A percentile compares a stretch with the other conserved stretches of the same genome.
These are phyloP conservation scores for Sciaenops ocellatus DNA, from an alignment of 2,797 vertebrate species.

Conservation along the genomic window DNA sequence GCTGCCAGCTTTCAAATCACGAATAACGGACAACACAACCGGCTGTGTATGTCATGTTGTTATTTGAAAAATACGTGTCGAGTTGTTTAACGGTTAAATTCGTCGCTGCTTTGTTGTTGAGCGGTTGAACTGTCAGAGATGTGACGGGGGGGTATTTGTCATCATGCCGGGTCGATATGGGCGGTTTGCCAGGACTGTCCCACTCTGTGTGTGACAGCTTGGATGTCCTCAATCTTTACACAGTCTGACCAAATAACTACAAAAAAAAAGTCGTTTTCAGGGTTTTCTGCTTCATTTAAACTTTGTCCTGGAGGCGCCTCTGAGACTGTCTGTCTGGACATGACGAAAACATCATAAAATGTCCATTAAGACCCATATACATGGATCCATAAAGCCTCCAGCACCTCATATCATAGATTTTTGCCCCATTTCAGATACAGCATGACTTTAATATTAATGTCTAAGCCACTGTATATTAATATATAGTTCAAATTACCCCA, in stretches of 20 bases:
- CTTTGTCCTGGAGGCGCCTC: no score
- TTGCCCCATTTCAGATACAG: neutral
- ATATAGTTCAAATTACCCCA: neutral
- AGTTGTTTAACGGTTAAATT: neutral
- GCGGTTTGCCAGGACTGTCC: slow-evolving; percentile 40
- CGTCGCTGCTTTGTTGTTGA: neutral
- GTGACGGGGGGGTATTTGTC: slow-evolving; percentile 18
- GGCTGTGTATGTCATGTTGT: no score
- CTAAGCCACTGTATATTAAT: neutral
- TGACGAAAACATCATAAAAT: no score
- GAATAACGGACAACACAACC: neutral
- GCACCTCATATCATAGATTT: no score
- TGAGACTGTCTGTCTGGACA: neutral
- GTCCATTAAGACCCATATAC: neutral
- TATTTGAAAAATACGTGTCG: rapidly evolving
- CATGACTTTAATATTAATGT: neutral
- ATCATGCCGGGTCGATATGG: slow-evolving; percentile 40
- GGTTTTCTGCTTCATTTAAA: neutral
- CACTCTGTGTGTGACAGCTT: slow-evolving; percentile 23
- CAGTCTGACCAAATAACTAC: neutral
- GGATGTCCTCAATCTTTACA: neutral
- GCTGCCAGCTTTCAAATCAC: slow-evolving; percentile 19
- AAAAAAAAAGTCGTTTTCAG: neutral
- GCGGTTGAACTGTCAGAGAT: slow-evolving; percentile 15
- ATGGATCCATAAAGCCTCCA: neutral